These are phyloP conservation scores for Coluber constrictor DNA, from an alignment of 2,797 vertebrate species.

Conservation along the genomic window DNA sequence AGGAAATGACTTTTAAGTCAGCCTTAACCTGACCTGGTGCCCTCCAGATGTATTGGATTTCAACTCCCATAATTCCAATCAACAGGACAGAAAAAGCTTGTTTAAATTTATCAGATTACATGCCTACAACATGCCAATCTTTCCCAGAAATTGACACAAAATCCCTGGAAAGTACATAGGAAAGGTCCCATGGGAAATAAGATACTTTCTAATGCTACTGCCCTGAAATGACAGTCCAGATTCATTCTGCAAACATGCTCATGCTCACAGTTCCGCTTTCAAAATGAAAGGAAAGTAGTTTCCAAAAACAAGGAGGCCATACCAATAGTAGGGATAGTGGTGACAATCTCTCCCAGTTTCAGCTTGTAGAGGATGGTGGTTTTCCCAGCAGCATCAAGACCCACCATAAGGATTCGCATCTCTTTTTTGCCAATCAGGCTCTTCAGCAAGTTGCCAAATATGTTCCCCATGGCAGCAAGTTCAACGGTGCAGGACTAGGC, in stretches of 20 bases:
- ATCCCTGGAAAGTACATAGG: neutral
- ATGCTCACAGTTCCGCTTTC: neutral
- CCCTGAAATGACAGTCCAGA: neutral
- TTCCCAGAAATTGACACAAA: neutral
- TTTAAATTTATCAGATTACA: neutral
- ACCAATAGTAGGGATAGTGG: slow-evolving; percentile 97
- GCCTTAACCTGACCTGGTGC: neutral
- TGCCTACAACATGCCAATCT: neutral
- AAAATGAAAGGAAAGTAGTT: neutral
- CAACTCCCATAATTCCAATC: neutral
- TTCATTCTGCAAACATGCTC: neutral
- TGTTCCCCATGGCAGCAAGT: slow-evolving; percentile 87
- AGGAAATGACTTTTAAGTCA: neutral
- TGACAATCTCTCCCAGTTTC: slow-evolving; percentile 95
- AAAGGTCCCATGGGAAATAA: neutral
- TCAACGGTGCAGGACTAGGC: slow-evolving; percentile 17
- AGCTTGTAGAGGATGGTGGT: slow-evolving; percentile 98
- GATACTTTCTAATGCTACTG: neutral
- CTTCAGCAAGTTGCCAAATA: slow-evolving; percentile 92
- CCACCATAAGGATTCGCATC: slow-evolving; percentile 98
- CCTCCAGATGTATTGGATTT: neutral
- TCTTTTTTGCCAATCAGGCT: slow-evolving; percentile 97
- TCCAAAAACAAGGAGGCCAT: slow-evolving; percentile 35
- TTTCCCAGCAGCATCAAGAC: slow-evolving; percentile 93
- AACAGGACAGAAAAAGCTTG: neutral